These are phyloP conservation scores for Zelostemma sp. DNA, from an alignment of 1,140 invertebrate species.

Conservation along the genomic window DNA sequence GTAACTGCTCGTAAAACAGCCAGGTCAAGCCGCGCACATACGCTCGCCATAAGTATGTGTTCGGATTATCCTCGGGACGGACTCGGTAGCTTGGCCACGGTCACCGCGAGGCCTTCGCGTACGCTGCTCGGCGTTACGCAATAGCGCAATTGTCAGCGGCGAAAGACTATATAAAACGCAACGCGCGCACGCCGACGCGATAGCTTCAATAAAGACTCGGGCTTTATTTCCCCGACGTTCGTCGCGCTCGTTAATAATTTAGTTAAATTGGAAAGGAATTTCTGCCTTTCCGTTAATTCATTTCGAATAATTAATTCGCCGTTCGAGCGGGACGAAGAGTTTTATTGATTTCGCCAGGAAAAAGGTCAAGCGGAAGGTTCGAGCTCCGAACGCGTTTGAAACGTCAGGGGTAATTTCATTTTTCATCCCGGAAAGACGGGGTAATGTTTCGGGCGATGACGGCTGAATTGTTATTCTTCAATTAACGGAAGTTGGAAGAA, in stretches of 20 bases:
- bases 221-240: not conserved
- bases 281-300: too few species aligned
- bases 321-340: too few species aligned
- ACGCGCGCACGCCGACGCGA: constrained; percentile 44
- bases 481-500: too few species aligned
- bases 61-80: constrained; percentile 47
- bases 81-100: constrained; percentile 59
- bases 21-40: constrained; percentile 34
- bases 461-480: too few species aligned
- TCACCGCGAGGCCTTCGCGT: constrained; percentile 62
- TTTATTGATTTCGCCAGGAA: too few species aligned
- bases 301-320: too few species aligned
- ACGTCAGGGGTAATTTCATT: too few species aligned
- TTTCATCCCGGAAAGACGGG: too few species aligned
- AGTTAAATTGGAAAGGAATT: too few species aligned
- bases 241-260: not conserved
- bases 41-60: constrained; percentile 36
- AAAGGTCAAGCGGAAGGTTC: too few species aligned
- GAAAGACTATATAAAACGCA: constrained; percentile 37
- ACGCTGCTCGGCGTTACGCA: constrained; percentile 46
- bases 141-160: constrained; percentile 47
- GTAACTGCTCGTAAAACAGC: constrained; percentile 43
- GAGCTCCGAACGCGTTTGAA: too few species aligned
- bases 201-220: constrained; percentile 40
- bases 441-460: too few species aligned